A percentile compares a stretch with the other conserved stretches of the same genome.
These are phyloP conservation scores for Thelaira solivaga DNA, from an alignment of 2,888 invertebrate species.

Conservation along the genomic window DNA sequence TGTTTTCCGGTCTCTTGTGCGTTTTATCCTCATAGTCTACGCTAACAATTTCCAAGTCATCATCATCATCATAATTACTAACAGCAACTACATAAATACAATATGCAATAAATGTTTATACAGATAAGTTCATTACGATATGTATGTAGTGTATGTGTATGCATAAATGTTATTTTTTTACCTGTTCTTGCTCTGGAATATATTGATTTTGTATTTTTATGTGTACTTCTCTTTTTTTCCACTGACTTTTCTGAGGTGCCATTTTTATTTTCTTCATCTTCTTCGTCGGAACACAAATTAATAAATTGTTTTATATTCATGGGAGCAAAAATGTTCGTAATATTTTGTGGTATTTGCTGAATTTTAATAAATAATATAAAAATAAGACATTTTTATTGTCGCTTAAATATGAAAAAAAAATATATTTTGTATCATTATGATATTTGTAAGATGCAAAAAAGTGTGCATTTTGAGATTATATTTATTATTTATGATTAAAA, in stretches of 20 bases:
- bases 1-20: neutral
- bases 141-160: too few species aligned
- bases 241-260: neutral
- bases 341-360: constrained; percentile 56
- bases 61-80: constrained; percentile 21
- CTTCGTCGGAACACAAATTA: constrained; percentile 64
- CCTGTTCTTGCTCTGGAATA: neutral
- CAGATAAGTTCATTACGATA: too few species aligned
- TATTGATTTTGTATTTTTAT: neutral
- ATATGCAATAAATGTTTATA: too few species aligned
- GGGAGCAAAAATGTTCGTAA: constrained; percentile 52
- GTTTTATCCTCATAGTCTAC: constrained; percentile 5
- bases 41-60: constrained; percentile 51
- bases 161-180: too few species aligned
- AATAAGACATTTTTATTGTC: too few species aligned
- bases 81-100: neutral
- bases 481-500: too few species aligned
- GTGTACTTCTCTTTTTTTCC: neutral
- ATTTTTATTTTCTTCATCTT: constrained; percentile 15
- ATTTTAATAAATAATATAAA: neutral
- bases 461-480: too few species aligned
- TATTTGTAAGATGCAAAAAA: too few species aligned
- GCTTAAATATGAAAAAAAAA: too few species aligned
- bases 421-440: too few species aligned
- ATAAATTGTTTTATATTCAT: constrained; percentile 30